These are phyloP conservation scores for Neocloeon triangulifer DNA, from an alignment of 1,140 invertebrate species.

Conservation along the genomic window DNA sequence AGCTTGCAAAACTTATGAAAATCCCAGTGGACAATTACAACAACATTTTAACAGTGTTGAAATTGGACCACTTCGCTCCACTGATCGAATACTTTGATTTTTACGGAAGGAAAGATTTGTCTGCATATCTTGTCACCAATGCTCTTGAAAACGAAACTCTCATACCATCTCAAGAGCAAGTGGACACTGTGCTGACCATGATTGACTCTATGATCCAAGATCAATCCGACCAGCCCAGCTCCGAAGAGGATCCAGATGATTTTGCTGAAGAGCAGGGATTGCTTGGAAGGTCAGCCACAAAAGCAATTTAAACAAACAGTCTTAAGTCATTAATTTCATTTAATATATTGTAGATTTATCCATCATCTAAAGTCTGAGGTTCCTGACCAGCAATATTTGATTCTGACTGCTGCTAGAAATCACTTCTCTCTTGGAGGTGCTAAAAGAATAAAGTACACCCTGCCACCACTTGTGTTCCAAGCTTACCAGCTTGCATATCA, in stretches of 20 bases:
- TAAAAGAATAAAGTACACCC: constrained; percentile 65
- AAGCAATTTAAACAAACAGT: too few species aligned
- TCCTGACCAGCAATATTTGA: constrained; percentile 84
- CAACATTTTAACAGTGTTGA: constrained; percentile 67
- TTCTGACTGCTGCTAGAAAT: constrained; percentile 68
- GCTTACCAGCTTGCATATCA: constrained; percentile 75
- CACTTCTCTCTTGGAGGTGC: constrained; percentile 74
- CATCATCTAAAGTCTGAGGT: constrained; percentile 71
- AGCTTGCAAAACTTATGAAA: constrained; percentile 78
- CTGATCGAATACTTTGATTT: constrained; percentile 79
- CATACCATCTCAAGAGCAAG: constrained; percentile 69
- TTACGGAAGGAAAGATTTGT: constrained; percentile 64
- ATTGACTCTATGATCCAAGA: constrained; percentile 71
- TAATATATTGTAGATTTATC: constrained; percentile 45
- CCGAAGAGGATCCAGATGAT: constrained; percentile 70
- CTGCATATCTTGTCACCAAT: constrained; percentile 69
- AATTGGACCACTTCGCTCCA: constrained; percentile 62
- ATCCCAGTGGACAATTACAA: constrained; percentile 90
- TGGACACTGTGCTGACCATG: constrained; percentile 52
- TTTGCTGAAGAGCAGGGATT: constrained; percentile 92
- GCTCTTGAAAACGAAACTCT: constrained; percentile 71
- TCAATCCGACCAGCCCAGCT: constrained; percentile 47
- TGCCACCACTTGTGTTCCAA: constrained; percentile 92
- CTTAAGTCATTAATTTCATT: too few species aligned
- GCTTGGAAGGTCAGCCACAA: constrained; percentile 43